These are phyloP conservation scores for Rhabdomys dilectus DNA, from an alignment of 2,113 vertebrate species.

Conservation along the genomic window DNA sequence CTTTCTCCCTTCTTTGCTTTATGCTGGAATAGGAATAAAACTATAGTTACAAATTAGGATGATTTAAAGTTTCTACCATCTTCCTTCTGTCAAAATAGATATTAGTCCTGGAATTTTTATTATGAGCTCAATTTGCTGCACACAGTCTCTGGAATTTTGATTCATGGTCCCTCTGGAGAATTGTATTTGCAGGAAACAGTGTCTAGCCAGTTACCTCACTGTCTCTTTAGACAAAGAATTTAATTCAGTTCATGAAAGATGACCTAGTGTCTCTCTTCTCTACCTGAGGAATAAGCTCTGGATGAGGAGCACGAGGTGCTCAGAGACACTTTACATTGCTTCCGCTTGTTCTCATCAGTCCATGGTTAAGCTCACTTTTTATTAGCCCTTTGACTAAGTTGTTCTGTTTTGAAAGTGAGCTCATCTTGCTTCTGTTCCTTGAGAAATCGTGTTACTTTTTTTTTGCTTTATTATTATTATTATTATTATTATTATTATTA, in stretches of 20 bases:
- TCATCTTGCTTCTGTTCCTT: slow-evolving; percentile 35
- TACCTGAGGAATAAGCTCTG: slow-evolving; percentile 2
- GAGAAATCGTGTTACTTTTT: neutral
- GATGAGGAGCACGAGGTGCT: slow-evolving; percentile 5
- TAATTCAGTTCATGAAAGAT: slow-evolving; percentile 56
- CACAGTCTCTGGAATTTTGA: slow-evolving; percentile 75
- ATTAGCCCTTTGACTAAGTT: slow-evolving; percentile 40
- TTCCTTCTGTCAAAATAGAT: slow-evolving; percentile 54
- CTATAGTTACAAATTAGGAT: slow-evolving; percentile 26
- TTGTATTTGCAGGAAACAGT: slow-evolving; percentile 76
- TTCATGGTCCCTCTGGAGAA: slow-evolving; percentile 75
- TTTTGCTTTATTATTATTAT: no score
- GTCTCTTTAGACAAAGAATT: slow-evolving; percentile 71
- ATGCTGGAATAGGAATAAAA: slow-evolving; percentile 53
- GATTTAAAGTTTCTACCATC: slow-evolving; percentile 47
- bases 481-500: no score
- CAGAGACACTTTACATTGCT: neutral
- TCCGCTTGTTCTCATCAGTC: slow-evolving; percentile 45
- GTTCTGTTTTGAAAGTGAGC: neutral
- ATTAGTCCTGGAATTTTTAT: slow-evolving; percentile 68
- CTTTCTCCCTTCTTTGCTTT: neutral
- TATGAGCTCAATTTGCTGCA: slow-evolving; percentile 56
- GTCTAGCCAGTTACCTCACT: slow-evolving; percentile 80
- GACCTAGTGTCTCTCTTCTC: slow-evolving; percentile 30
- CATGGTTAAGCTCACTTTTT: neutral